Base-by-base conservation (phyloP, 1,140 invertebrate species). In the Telenomus remus region DNA sequence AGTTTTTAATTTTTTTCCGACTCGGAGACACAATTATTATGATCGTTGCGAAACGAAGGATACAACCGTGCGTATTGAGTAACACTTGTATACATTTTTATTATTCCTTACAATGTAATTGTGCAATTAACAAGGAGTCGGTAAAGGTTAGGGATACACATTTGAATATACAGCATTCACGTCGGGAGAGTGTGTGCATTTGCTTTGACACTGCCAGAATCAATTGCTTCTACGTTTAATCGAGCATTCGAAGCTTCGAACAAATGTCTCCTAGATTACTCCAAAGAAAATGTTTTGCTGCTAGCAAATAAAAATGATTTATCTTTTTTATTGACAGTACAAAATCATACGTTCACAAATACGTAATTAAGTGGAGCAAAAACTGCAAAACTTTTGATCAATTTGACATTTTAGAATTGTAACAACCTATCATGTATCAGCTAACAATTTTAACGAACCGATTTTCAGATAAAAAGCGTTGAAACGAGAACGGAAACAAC, bases 101-200 rank as follows among this genome's bases (percentile, higher is more conserved):
- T 70, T 65, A 55, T 39, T 49, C 35, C 60, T 66, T 60, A 70
- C 65, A 66, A 70, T 70, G 60, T 76, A 76, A 76, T 76, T 76
- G 73, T 70, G 73, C 73, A 70, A 76, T 76, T 76, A 70, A 76
- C 55, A 70, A 37, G 46, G 53, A 59, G 50, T 55, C 44, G 61
- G 34, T 66, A 76, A 70, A 76, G 73, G 73, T 76, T 70, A 70
- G 60, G 46, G 50, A 56, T 70, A 66, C 42, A 42, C 63, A 64
- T 75, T 64, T 64, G 54, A 69, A 75, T 66, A 46, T 37, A 13
- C 8, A 42, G 39, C 19, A 49, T 33, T 33, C 4, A 14, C 15
- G 47, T 39, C 37, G 13, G 8, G 12, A 13, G 34, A 35, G n/a
- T 19, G 27, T 34, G 13, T 48, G 49, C 37, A 14, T 57, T 47